Evolutionary conservation across 2,888 invertebrate species (phyloP), one percentile per base, ranked within the genome.

Genomic region (Tethea ocularis): DNA sequence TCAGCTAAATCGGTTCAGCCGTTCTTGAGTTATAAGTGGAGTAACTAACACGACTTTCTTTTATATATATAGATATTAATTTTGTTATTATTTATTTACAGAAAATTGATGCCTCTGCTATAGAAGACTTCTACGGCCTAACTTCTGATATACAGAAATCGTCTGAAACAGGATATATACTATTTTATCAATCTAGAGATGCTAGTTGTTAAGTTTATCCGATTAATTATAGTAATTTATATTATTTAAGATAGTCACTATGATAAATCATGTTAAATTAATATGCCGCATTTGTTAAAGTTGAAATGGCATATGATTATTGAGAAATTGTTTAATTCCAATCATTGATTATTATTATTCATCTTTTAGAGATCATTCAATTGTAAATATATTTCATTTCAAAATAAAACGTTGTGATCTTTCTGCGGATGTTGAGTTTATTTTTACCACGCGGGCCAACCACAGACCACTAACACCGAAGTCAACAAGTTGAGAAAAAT

Each of bases 121-220:
- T 99, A 92, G 99, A 99, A 95, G 99, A 99, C 91, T 99, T 99
- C 93, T 99, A 99, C 93, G 99, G 99, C 83, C 95, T 99, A 82
- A 98, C 99, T 61, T 98, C 99, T 65, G 99, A 99, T 89, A 97
- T 98, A 84, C 99, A 99, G 89, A 99, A 99, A 93, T 99, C 99
- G 70, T 99, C 99, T 46, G 99, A 99, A 94, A 99, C 99, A 58
- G 99, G 99, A 78, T 99, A 99, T 93, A 99, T 99, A 87, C 94
- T 99, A 79, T 99, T 99, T 94, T 99, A 99, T 94, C 99, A 99
- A 91, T 98, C 98, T 61, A 95, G 97, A 82, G 97, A 98, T 72
- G 92, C 90, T 91, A 93, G 91, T 92, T 96, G 96, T 87, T 94
- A 91, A 91, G 86, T 91, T 88, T 89, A 77, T 82, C 77, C 75